phyloP scores from a whole-genome alignment of 1,140 invertebrate species.

The Pogonus chalceus region DNA sequence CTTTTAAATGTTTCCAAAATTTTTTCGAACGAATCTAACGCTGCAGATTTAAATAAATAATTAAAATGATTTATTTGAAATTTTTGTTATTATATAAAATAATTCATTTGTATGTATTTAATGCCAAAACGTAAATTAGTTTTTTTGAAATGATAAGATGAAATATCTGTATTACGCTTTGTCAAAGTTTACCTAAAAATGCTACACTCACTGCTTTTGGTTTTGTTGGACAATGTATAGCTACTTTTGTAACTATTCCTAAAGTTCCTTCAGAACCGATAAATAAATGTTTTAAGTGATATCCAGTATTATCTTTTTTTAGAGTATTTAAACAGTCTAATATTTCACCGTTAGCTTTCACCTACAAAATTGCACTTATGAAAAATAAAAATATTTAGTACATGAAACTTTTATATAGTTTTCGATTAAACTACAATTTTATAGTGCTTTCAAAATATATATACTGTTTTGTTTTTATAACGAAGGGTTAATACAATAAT shows the following conservation, averaged over 20 bases:
- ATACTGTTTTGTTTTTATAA: no score
- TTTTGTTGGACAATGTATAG: constrained; percentile 76
- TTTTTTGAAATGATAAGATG: no score
- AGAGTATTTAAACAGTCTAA: constrained; percentile 75
- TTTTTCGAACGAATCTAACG: constrained; percentile 61
- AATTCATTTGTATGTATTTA: no score
- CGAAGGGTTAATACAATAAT: no score
- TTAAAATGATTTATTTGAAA: no score
- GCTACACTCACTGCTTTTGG: constrained; percentile 74
- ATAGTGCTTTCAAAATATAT: no score
- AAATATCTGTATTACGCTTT: no score
- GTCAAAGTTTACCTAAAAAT: constrained; percentile 60
- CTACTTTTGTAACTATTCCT: constrained; percentile 87
- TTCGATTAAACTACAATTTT: no score
- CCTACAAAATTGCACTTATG: constrained; percentile 40
- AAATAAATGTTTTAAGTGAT: constrained; percentile 93
- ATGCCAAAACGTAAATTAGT: no score
- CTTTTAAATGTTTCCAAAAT: constrained; percentile 63
- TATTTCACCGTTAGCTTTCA: constrained; percentile 80
- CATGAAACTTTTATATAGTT: no score
- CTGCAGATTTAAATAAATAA: constrained; percentile 38
- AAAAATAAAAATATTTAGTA: no score
- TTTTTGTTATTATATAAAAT: no score
- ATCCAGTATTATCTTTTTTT: constrained; percentile 96
- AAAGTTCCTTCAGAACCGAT: constrained; percentile 96